Evolutionary conservation across 2,113 vertebrate genomes (phyloP), one percentile per base, ranked within the genome.

Genomic region (Toxotes chatareus): DNA sequence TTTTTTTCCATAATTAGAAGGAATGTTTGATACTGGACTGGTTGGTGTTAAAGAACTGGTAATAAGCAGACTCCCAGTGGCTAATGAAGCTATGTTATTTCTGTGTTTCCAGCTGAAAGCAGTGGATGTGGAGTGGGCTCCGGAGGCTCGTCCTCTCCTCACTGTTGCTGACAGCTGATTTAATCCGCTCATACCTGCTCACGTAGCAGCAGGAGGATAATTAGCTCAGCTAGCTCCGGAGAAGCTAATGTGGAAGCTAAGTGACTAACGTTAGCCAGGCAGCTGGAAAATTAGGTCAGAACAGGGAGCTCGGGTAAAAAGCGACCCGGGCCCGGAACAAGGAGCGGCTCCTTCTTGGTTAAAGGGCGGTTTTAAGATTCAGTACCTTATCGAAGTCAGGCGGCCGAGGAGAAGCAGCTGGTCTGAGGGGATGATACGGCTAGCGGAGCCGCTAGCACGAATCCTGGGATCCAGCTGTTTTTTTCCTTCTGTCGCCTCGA

Each of bases 391-490:
- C 0, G 82, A 76, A 56, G 76, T 47, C n/a, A 2, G 27, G 55
- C 23, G 23, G 83, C 36, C 83, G 80, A 31, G 67, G 68, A 44
- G 59, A 59, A 27, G 19, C 1, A 4, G n/a, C 65, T 11, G 55
- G 13, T 62, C 83, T 11, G 44, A 5, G 56, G 68, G 3, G 71
- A 46, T 16, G 76, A 8, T 0, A 17, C 0, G 21, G 84, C 62
- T 60, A 88, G 82, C 59, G 2, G 73, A 60, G 75, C 79, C 79
- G 86, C 68, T 80, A 82, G 84, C 87, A 59, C 67, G 3, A 46
- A 0, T 65, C 31, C 82, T 44, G 2, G 57, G 72, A 85, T 90
- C 86, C 91, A 91, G 91, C 86, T 87, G 88, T 87, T 89, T 90
- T 90, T 87, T 38, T 61, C 53, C 76, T 57, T 42, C 71, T 66